phyloP scores from a whole-genome alignment of 1,140 invertebrate species.

The Heliothis subflexa region DNA sequence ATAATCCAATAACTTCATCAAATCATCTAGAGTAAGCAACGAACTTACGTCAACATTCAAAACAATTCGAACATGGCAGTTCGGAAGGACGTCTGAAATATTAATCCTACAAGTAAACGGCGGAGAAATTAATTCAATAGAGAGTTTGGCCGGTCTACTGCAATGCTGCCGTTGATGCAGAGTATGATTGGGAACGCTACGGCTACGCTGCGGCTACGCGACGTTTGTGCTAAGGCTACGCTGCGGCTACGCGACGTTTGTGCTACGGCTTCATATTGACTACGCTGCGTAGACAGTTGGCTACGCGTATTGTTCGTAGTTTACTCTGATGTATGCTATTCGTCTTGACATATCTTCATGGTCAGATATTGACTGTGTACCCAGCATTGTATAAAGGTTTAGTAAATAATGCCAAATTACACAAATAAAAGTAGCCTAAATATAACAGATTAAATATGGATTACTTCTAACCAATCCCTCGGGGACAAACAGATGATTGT shows the following conservation, averaged over 20 bases:
- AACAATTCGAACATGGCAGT: not conserved
- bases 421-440: no score
- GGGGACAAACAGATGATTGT: no score
- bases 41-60: not conserved
- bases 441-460: no score
- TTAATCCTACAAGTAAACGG: slow-evolving; percentile 8
- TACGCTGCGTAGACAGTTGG: not conserved
- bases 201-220: not conserved
- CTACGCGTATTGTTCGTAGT: slow-evolving; percentile 46
- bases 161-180: slow-evolving; percentile 42
- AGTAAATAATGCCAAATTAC: no score
- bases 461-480: no score
- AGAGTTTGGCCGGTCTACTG: not conserved
- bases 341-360: no score
- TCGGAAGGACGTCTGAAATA: slow-evolving; percentile 7
- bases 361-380: no score
- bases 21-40: not conserved
- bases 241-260: not conserved
- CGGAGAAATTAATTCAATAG: slow-evolving; percentile 14
- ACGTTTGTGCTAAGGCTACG: not conserved
- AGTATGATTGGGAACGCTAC: slow-evolving; percentile 17
- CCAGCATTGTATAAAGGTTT: no score
- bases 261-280: not conserved
- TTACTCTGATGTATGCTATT: slow-evolving; percentile 1
- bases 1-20: not conserved